Evolutionary conservation across 2,797 vertebrate genomes (phyloP).

Genomic region (Margarornis squamiger): DNA sequence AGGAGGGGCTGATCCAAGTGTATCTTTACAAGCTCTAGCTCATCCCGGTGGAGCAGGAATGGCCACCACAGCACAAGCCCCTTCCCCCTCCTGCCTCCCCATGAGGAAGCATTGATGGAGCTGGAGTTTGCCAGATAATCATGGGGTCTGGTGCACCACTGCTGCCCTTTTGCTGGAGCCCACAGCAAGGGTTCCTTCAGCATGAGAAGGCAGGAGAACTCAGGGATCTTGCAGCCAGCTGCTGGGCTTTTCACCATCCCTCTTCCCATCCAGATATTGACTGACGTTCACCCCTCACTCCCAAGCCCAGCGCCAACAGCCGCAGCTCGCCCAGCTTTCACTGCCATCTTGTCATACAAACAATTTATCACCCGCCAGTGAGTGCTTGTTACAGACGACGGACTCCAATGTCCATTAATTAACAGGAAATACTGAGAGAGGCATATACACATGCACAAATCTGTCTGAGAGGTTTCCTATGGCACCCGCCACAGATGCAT

Average conservation of each 20-base stretch:
- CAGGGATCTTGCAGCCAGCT: accelerated
- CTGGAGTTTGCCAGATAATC: neutral
- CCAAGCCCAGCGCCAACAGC: neutral
- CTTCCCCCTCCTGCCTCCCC: neutral
- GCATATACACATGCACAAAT: neutral
- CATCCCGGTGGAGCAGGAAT: neutral
- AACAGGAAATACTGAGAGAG: conserved; percentile 42
- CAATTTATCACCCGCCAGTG: conserved; percentile 30
- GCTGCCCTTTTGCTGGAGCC: neutral
- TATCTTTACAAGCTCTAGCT: neutral
- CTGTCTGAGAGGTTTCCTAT: conserved; percentile 22
- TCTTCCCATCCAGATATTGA: neutral
- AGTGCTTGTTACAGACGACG: conserved; percentile 12
- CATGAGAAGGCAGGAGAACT: neutral
- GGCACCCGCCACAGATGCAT: accelerated
- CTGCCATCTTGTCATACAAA: conserved; percentile 29
- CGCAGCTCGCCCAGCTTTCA: neutral
- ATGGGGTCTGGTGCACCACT: accelerated
- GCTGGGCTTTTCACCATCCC: neutral
- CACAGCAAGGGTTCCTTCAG: neutral
- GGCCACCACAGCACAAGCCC: accelerated
- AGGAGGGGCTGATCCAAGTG: neutral
- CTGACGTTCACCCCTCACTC: neutral
- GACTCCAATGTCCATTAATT: conserved; percentile 58
- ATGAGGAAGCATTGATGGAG: accelerated